These are phyloP conservation scores for Liparis tanakae DNA, from an alignment of 2,797 vertebrate species.

Conservation along the genomic window DNA sequence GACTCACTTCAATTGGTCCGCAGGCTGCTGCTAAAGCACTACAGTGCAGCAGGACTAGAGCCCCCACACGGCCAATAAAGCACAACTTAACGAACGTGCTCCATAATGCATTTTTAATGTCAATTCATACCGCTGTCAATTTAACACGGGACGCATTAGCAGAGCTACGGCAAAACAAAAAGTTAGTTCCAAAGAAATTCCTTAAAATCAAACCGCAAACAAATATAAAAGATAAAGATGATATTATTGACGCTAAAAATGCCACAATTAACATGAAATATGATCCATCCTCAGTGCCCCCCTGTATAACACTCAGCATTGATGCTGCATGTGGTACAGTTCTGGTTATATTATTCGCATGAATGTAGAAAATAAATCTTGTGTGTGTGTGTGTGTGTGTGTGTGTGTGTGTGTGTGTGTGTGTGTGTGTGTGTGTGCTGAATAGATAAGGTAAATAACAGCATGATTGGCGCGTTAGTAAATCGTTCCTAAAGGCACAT, in stretches of 20 bases:
- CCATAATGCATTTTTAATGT: neutral
- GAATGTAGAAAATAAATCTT: neutral
- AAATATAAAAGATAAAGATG: too few species aligned
- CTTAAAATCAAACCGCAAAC: neutral
- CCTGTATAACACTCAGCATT: too few species aligned
- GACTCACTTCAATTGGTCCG: constrained; percentile 18
- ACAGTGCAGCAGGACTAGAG: neutral
- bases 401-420: too few species aligned
- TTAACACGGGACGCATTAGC: neutral
- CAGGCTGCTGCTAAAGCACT: neutral
- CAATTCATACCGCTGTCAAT: neutral
- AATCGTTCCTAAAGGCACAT: neutral
- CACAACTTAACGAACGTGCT: neutral
- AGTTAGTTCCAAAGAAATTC: neutral
- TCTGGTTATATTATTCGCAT: neutral
- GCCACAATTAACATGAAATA: too few species aligned
- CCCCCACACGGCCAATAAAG: constrained; percentile 14
- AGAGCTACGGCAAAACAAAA: too few species aligned
- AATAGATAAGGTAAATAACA: neutral
- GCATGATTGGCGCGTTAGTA: neutral
- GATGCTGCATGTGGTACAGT: neutral
- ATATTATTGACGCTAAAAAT: too few species aligned
- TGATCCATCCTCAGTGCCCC: too few species aligned
- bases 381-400: neutral
- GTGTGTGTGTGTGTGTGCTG: neutral